Evolutionary conservation across 1,140 invertebrate genomes (phyloP), one percentile per base, ranked within the genome.

Genomic region (Spodoptera litura): DNA sequence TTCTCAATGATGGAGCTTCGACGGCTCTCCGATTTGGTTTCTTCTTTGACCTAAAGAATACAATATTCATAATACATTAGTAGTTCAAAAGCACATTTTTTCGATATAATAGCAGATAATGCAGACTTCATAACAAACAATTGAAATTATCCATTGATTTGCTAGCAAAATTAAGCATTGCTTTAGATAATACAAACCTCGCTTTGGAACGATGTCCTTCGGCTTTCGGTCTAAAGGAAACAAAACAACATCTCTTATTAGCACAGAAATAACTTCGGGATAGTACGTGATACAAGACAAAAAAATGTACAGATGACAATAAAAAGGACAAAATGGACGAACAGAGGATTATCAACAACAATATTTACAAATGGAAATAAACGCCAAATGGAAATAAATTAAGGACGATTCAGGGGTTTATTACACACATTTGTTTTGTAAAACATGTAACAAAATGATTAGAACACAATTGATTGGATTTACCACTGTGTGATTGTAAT

Each of bases 1-100:
- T 95, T 95, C 85, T 96, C 96, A 59, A 96, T 88, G 44, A 96
- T 87, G n/a, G 96, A 96, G 72, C 96, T 95, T 53, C 96, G 95
- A 72, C 96, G 93, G 80, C 96, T 96, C 83, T 96, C 96, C 55
- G 94, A 92, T 58, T 94, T 96, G 15, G 92, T 91, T 92, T 96
- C 96, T 83, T 96, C 95, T 76, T 88, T 87, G 38, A 88, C 82
- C 92, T 94, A 78, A 11, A 76, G 31, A 80, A 73, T 25, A 66
- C 74, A 74, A 74, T 79, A 68, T 64, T 4, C 13, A 6, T 56
- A 11, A 49, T 5, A 12, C 5, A n/a, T n/a, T 44, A 31, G n/a
- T 4, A 5, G 31, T 31, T 31, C 31, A 31, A 31, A 31, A 31
- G 4, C 31, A 31, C 31, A 31, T 1, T 31, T 31, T 31, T 31